A percentile compares a stretch with the other conserved stretches of the same genome.
Conservation (phyloP, 1,140 invertebrate genomes). For the Argopecten irradians region DNA sequence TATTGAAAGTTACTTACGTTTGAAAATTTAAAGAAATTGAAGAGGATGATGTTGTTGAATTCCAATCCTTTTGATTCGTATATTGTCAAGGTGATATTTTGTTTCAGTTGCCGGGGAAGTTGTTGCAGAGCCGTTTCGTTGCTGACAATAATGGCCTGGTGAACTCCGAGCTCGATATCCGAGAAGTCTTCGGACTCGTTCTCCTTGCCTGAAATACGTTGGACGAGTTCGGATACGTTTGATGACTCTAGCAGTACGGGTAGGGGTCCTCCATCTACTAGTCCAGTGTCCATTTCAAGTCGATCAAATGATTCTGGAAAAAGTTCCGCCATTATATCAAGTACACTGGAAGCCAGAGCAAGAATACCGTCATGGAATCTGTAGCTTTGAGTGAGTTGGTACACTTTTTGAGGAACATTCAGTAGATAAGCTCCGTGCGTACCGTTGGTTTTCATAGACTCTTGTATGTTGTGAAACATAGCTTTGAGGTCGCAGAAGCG, state of each 20-base stretch:
- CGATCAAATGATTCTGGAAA: conserved; percentile 68
- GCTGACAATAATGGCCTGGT: conserved; percentile 55
- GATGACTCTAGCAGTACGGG: conserved; percentile 63
- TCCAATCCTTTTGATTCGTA: conserved; percentile 59
- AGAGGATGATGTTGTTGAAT: conserved; percentile 58
- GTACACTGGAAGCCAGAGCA: conserved; percentile 59
- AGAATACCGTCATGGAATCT: conserved; percentile 65
- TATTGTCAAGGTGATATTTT: conserved; percentile 50
- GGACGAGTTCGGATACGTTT: conserved; percentile 44
- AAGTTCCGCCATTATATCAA: conserved; percentile 62
- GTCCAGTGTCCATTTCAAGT: conserved; percentile 61
- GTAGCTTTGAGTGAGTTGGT: conserved; percentile 67
- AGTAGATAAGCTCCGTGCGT: conserved; percentile 34
- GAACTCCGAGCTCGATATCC: conserved; percentile 55
- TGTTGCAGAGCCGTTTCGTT: conserved; percentile 40
- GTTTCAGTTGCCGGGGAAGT: conserved; percentile 36
- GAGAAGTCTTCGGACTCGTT: conserved; percentile 35
- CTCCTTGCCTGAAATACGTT: background rate
- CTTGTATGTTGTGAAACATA: conserved; percentile 60
- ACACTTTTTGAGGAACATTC: conserved; percentile 36
- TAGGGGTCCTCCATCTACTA: conserved; percentile 62
- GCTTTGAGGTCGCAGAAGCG: conserved; percentile 64
- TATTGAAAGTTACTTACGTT: conserved; percentile 23
- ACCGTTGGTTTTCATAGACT: conserved; percentile 40
- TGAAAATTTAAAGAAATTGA: conserved; percentile 62